Evolutionary conservation across 2,797 vertebrate genomes (phyloP), one percentile per base, ranked within the genome.

Genomic region (Nyctalus aviator): DNA sequence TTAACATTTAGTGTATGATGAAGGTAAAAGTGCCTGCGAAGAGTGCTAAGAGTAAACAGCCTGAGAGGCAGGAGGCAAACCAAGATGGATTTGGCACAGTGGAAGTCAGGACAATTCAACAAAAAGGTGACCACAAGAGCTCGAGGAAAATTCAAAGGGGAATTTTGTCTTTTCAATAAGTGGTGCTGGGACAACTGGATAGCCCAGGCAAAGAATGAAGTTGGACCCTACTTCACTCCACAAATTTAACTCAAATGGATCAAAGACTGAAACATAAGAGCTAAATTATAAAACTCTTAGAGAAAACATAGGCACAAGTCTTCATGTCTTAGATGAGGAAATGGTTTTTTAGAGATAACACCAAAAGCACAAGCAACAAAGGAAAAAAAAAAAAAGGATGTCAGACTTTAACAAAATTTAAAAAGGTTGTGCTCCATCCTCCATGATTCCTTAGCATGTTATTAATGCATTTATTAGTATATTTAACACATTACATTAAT

Each of bases 201-300:
- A 59, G 11, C 10, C 27, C 14, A 44, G 15, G 13, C 14, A 55
- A 62, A 53, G 37, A 82, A 50, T 46, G 62, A 93, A 21, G 37
- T 13, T 64, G 73, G 59, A 50, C 30, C n/a, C 30, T 27, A n/a
- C 20, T 14, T 81, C 50, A 73, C 1, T 48, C 71, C 41, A 72
- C 4, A 90, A 37, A 83, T 37, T 94, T 59, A 90, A 90, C 46
- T 85, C 62, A 95, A 91, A 32, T 57, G 44, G 21, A 73, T 57
- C 15, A 81, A 95, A 90, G 46, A 75, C 57, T n/a, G 75, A 64
- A 91, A 66, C 37, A 66, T 18, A 48, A 69, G 13, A 81, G 55
- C 57, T 53, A 88, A 75, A 64, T 8, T 44, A 12, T 41, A 81
- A 72, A 95, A 41, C 41, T 27, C 13, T 27, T 72, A 62, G 71